These are phyloP conservation scores for Conchocele bisecta DNA, from an alignment of 2,888 invertebrate species.

Conservation along the genomic window DNA sequence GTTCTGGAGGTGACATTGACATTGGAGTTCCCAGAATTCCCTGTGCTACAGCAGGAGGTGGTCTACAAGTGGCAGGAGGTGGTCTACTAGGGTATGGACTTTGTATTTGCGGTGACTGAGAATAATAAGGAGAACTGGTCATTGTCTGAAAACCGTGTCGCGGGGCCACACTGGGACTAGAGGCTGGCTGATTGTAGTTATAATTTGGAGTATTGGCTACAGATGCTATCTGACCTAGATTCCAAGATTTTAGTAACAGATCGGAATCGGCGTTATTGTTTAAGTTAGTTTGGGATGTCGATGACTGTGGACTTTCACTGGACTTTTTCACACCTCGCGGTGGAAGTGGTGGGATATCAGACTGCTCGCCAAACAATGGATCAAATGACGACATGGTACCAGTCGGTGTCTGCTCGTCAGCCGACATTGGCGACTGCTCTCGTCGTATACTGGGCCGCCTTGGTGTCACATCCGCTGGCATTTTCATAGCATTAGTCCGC, in stretches of 20 bases:
- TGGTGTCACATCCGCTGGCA: conserved; percentile 48
- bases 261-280: conserved; percentile 29
- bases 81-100: not conserved
- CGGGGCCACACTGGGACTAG: not conserved
- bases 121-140: not conserved
- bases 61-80: not conserved
- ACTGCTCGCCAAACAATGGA: conserved; percentile 29
- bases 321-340: not conserved
- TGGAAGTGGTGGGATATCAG: not conserved
- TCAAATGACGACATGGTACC: conserved; percentile 50
- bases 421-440: conserved; percentile 48
- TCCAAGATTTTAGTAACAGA: conserved; percentile 63
- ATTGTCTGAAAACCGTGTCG: not conserved
- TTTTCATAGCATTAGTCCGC: conserved; percentile 64
- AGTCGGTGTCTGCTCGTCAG: conserved; percentile 33
- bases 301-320: not conserved
- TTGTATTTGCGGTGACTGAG: conserved; percentile 1
- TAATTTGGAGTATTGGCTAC: conserved; percentile 20
- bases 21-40: too few relatives aligned
- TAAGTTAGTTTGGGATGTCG: not conserved
- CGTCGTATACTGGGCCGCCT: conserved; percentile 56
- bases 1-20: conserved; percentile 12
- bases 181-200: not conserved
- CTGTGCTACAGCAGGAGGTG: not conserved
- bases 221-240: conserved; percentile 54